phyloP scores from a whole-genome alignment of 2,113 vertebrate species.

The Oncorhynchus nerka region DNA sequence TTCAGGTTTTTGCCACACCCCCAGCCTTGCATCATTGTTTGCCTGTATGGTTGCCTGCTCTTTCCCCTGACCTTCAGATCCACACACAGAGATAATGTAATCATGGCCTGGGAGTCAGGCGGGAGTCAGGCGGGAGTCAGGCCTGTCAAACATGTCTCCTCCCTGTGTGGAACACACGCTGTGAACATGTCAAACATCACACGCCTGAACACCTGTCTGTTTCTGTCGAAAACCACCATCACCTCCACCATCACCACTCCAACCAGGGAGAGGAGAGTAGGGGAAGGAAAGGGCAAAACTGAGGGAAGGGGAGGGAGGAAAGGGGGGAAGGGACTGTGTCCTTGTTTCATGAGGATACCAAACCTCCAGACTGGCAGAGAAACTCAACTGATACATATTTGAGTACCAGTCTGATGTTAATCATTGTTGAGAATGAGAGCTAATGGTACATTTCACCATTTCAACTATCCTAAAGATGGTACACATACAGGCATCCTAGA shows the following conservation, averaged over 20 bases:
- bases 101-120: conserved; percentile 69
- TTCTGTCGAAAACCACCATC: conserved; percentile 33
- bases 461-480: not conserved
- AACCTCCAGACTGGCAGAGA: not conserved
- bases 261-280: not conserved
- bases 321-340: not conserved
- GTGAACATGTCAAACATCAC: conserved; percentile 73
- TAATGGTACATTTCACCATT: no score
- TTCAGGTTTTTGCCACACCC: no score
- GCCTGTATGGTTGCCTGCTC: no score
- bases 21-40: no score
- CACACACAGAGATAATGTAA: conserved; percentile 72
- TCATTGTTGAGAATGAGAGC: no score
- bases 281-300: not conserved
- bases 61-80: conserved; percentile 66
- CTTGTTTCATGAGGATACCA: not conserved
- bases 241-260: conserved; percentile 10
- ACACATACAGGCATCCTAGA: not conserved
- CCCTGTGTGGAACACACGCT: conserved; percentile 63
- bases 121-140: conserved; percentile 65
- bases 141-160: conserved; percentile 69
- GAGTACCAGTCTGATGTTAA: no score
- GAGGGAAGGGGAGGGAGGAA: not conserved
- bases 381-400: not conserved
- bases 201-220: conserved; percentile 70